Base-by-base conservation (phyloP, 2,888 invertebrate genomes). In the Neoitamus cyanurus region DNA sequence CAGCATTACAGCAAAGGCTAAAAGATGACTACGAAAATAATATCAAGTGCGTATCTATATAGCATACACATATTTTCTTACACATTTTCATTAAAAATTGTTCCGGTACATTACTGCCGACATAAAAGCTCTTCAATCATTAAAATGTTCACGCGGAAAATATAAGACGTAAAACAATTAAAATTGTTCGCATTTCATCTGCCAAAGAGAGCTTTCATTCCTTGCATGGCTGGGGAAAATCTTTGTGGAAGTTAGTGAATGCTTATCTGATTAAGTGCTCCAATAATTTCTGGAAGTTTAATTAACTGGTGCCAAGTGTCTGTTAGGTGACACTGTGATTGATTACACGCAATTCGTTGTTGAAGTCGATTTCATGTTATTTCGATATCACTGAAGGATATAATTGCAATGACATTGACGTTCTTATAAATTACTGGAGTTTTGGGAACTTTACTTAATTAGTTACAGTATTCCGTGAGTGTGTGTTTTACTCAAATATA, bases 251-350 rank as follows among this genome's bases (percentile, higher is more conserved):
- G 34, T 70, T 70, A 69, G 15, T 70, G 70, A 70, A 70, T 70
- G 34, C n/a, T 70, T 70, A 70, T 34, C 34, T 70, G 34, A 70
- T 70, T 70, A 70, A 70, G 34, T 34, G 34, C 9, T 70, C 31
- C 34, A 70, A 30, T 34, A 70, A 70, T n/a, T 70, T 31, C 34
- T 31, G 70, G 70, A 70, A 70, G 70, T 70, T 70, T 70, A 70
- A 70, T 70, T 70, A 70, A 70, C 30, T 70, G 70, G 30, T 34
- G 25, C 11, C 58, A 58, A 58, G 25, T 58, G 58, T 25, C 25
- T 58, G 58, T 7, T 58, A 2, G 58, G 58, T 25, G 25, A 58
- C 58, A 58, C 20, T 9, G 58, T 58, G 58, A 58, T 58, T 58
- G 58, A 58, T 58, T 58, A 58, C 15, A 25, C 25, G 9, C 58